Base-by-base conservation (phyloP, 2,888 invertebrate genomes). In the Athalia circularis region DNA sequence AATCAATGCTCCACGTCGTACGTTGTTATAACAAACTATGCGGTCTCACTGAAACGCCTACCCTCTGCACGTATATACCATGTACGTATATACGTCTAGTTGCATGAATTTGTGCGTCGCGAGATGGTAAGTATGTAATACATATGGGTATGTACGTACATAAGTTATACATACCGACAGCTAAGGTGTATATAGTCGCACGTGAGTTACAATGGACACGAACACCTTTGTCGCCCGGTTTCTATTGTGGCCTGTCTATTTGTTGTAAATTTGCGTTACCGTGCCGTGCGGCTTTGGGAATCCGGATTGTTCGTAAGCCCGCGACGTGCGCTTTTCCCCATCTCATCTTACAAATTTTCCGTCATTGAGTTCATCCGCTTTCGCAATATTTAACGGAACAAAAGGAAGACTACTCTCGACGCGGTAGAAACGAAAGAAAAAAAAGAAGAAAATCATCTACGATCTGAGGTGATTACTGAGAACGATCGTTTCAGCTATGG, bases 1-100 rank as follows among this genome's bases (percentile, higher is more conserved):
- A 77, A 77, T 77, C 77, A 77, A 77, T 77, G 77, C 77, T 50
- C 50, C 75, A 11, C 62, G 48, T 61, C 62, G 29, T 64, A 75
- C 50, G 75, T 75, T 75, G 75, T 62, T 75, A 75, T 75, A 75
- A 75, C 62, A 64, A 75, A 75, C 75, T 62, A 75, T 75, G 75
- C 62, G 64, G 75, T 62, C 75, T 54, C 13, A 43, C 75, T 54
- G 59, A 59, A 15, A n/a, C 47, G 72, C 59, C 72, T 54, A 54
- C 54, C 5, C 11, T 59, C 57, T 8, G 45, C 72, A 59, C 72
- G 45, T 65, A 43, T 45, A 45, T 15, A 65, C 57, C 43, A 29
- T 43, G 29, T 9, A 15, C 7, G 50, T 15, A 15, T 13, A 29
- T 29, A 65, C 11, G 13, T 47, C 45, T 65, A 2, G 29, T 29